Evolutionary conservation across 2,113 vertebrate genomes (phyloP).

Genomic region (Suncus etruscus): DNA sequence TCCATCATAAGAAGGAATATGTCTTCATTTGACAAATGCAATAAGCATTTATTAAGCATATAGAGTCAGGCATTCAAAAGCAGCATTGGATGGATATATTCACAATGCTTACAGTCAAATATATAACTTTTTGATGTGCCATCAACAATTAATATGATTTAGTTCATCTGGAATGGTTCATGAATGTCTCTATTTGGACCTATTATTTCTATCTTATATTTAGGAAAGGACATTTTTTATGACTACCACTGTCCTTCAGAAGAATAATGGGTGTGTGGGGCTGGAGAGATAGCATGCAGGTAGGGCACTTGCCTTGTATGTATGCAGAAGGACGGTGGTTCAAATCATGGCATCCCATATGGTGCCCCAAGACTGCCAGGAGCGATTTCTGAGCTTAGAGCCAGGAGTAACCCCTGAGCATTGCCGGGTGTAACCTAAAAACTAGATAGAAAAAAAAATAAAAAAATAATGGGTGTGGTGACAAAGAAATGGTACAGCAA

Average conservation of each 20-base stretch:
- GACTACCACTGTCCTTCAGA: not conserved
- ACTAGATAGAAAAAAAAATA: not conserved
- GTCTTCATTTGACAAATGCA: not conserved
- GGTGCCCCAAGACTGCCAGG: no score
- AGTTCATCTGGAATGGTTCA: not conserved
- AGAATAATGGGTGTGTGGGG: not conserved
- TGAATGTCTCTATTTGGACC: not conserved
- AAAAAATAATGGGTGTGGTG: not conserved
- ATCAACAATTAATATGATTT: not conserved
- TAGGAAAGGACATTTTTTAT: not conserved
- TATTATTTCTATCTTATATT: conserved; percentile 29
- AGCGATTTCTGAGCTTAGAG: no score
- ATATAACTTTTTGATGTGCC: not conserved
- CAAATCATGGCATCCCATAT: no score
- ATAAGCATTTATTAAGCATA: not conserved
- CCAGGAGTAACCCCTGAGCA: no score
- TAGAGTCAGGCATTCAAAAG: not conserved
- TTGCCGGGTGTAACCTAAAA: no score
- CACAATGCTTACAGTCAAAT: not conserved
- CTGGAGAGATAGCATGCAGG: no score
- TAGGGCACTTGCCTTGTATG: no score
- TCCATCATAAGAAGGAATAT: not conserved
- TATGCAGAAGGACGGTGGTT: no score
- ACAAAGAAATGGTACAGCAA: no score
- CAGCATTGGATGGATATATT: not conserved